Evolutionary conservation across 2,113 vertebrate species (phyloP), one percentile per base, ranked within the genome.

Genomic region (Myrmecophaga tridactyla): DNA sequence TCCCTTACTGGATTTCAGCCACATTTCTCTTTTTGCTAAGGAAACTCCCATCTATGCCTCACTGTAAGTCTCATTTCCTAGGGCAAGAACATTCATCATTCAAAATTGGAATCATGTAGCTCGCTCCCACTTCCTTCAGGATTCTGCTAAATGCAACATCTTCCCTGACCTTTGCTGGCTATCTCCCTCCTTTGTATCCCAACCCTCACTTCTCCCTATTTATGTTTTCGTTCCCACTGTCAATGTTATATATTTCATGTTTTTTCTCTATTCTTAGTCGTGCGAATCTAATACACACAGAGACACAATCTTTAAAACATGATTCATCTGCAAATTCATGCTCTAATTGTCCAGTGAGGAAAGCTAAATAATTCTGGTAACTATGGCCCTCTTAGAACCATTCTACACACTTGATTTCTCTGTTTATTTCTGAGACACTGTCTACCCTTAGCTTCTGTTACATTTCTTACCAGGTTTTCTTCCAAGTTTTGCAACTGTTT

Each of bases 11-110:
- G 48, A 8, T 34, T 41, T 14, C 6, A n/a, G n/a, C 15, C 36
- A n/a, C 3, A 58, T 5, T 18, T 17, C 11, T 70, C 39, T 80
- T 58, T 23, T 12, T 67, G 46, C 21, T 31, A 25, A 13, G 15
- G 1, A 13, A 27, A 13, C 31, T n/a, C 62, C n/a, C 0, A 0
- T 1, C 31, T 48, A 36, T 73, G 12, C 14, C 25, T 13, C 58
- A 13, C 4, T 1, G 6, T 10, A 7, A 6, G 13, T 78, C 4
- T 90, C n/a, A 51, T 9, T 70, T 86, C 29, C 39, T 63, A n/a
- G 63, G 21, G 53, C 83, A 41, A 67, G 4, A 58, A 58, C 53
- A 56, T 13, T 25, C 36, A 65, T 43, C 43, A 8, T 43, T 29
- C 31, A 65, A 53, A 36, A 63, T 20, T 1, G 0, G 4, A 53